These are phyloP conservation scores for Acinonyx jubatus DNA, from an alignment of 2,113 vertebrate genomes.

Conservation along the genomic window DNA sequence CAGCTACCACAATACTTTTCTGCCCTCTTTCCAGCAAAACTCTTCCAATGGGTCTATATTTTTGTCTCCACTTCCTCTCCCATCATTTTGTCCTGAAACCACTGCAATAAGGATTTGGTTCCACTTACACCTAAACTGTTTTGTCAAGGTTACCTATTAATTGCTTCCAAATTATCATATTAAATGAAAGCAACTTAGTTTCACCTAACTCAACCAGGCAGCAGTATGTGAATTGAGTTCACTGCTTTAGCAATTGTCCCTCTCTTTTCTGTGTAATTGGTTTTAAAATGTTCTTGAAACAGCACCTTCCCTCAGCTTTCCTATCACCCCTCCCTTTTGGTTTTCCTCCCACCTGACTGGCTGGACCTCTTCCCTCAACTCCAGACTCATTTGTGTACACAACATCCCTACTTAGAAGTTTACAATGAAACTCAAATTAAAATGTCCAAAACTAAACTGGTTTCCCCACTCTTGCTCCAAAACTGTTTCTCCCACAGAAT, in stretches of 20 bases:
- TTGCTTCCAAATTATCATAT: conserved; percentile 5
- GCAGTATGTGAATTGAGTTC: background rate
- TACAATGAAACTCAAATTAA: background rate
- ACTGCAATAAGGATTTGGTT: background rate
- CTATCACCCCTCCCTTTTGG: background rate
- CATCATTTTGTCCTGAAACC: background rate
- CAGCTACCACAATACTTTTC: conserved; percentile 22
- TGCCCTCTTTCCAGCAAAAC: background rate
- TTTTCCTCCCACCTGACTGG: background rate
- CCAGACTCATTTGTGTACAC: background rate
- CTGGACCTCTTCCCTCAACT: background rate
- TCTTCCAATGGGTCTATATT: background rate
- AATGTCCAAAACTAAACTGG: background rate
- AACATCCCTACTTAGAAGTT: background rate
- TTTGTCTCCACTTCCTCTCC: conserved; percentile 24
- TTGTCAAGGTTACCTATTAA: conserved; percentile 52
- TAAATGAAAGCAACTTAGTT: background rate
- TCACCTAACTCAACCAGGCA: conserved; percentile 24
- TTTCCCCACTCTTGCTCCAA: background rate
- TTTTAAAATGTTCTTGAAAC: conserved; percentile 39
- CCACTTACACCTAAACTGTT: background rate
- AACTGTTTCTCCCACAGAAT: background rate
- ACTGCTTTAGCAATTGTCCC: background rate
- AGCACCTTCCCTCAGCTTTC: conserved; percentile 20
- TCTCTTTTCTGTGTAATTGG: conserved; percentile 29